Conservation (phyloP, 2,113 vertebrate genomes). For the Tachuris rubrigastra region DNA sequence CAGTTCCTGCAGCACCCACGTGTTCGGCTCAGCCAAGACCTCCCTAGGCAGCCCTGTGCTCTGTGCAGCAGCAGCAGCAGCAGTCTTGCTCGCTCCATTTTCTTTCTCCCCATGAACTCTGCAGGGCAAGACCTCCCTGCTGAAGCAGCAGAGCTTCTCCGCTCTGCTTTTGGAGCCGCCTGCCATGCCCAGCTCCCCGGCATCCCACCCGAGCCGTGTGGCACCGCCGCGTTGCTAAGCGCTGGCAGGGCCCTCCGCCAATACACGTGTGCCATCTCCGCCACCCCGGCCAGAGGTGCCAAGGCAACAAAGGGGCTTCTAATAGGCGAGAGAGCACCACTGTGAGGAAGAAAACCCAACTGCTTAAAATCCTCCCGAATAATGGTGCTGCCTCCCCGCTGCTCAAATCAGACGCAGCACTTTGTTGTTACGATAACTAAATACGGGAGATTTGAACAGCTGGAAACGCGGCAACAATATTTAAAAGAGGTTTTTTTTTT, state of each 20-base stretch:
- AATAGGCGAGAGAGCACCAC: conserved; percentile 48
- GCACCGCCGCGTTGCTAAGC: neutral
- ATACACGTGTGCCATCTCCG: neutral
- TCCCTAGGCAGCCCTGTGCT: neutral
- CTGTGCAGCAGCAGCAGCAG: neutral
- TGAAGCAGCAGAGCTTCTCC: neutral
- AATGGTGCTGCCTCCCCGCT: conserved; percentile 65
- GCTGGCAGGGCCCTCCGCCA: neutral
- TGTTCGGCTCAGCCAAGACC: rapidly evolving
- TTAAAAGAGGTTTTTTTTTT: conserved; percentile 62
- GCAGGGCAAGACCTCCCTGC: rapidly evolving
- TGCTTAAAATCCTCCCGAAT: conserved; percentile 63
- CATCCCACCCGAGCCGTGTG: neutral
- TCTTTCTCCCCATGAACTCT: neutral
- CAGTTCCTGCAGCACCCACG: neutral
- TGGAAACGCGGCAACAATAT: conserved; percentile 75
- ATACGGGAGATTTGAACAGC: conserved; percentile 76
- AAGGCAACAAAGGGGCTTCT: conserved; percentile 45
- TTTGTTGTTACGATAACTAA: conserved; percentile 76
- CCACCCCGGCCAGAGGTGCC: conserved; percentile 13
- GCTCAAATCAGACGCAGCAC: conserved; percentile 74
- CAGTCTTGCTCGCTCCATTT: rapidly evolving
- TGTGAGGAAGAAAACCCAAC: conserved; percentile 49
- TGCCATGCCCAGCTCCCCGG: rapidly evolving
- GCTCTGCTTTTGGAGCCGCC: neutral